Base-by-base conservation (phyloP, 2,113 vertebrate genomes). In the Typhlomys cinereus region DNA sequence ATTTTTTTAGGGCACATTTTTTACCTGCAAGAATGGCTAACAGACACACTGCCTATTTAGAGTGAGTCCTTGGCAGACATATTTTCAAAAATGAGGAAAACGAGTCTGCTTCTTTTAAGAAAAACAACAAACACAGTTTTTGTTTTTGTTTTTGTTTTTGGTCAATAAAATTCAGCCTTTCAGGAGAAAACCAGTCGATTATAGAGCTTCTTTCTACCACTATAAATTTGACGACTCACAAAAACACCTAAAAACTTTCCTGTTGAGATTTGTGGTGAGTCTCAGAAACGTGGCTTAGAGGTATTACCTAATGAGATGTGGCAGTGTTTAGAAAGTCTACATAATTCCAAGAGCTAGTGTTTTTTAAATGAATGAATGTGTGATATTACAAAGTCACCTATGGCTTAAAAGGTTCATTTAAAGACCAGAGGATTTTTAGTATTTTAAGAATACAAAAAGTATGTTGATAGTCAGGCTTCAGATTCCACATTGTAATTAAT, bases 161-260 rank as follows among this genome's bases (percentile, higher is more conserved):
- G 6, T 91, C 62, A 89, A 84, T 82, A 92, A 94, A 95, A 69
- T 91, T 91, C 54, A 67, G 85, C 31, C 50, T 94, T 93, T 95
- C 15, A 94, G 71, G 73, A 79, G 70, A 83, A 92, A 90, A 90
- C 76, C 67, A 92, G 31, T 67, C 79, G 31, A 88, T 85, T 81
- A 36, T 76, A 88, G 87, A 89, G 88, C 61, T 79, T 70, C 5
- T 76, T 6, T 80, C 15, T 5, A 89, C 44, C 34, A 88, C 44
- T 52, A 31, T 54, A n/a, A 89, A 36, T 36, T 41, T 93, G 29
- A 83, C 82, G 46, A 6, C 61, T 92, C 91, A 54, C 48, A 27
- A 78, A 11, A 80, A 25, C 66, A 79, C n/a, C 89, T 92, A 86
- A 89, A 80, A 89, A 36, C 12, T 61, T 91, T 95, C 86, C 79